Evolutionary conservation across 2,888 invertebrate species (phyloP).

Genomic region (Pterobdella sp.): DNA sequence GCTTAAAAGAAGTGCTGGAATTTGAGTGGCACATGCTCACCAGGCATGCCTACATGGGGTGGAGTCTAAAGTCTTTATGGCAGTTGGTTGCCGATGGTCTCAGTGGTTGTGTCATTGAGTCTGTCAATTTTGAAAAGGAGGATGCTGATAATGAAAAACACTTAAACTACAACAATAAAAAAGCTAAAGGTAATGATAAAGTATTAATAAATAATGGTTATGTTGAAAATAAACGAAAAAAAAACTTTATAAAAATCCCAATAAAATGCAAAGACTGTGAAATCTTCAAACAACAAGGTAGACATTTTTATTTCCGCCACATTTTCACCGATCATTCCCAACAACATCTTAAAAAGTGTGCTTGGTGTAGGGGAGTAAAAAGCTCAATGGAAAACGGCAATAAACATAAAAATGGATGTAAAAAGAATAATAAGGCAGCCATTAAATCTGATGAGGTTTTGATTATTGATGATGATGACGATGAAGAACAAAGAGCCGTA

Average conservation of each 20-base stretch:
- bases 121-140: too few species aligned
- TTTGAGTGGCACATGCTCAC: conserved; percentile 22
- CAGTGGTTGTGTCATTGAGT: not conserved
- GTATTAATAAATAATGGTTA: too few species aligned
- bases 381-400: not conserved
- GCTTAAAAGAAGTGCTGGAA: not conserved
- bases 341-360: conserved; percentile 6
- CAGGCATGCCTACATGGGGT: conserved; percentile 10
- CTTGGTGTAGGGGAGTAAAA: conserved; percentile 17
- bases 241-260: too few species aligned
- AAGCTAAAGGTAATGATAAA: not conserved
- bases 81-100: not conserved
- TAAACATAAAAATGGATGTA: too few species aligned
- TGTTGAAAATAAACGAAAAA: too few species aligned
- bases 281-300: not conserved
- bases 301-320: conserved; percentile 5
- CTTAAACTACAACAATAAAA: too few species aligned
- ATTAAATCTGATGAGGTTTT: not conserved
- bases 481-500: too few species aligned
- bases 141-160: too few species aligned
- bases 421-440: not conserved
- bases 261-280: not conserved
- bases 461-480: not conserved
- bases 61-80: conserved; percentile 10
- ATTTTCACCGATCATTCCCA: conserved; percentile 6